Evolutionary conservation across 92 coral and sea anemone genomes (phyloP), one percentile per base, ranked within the genome.

Genomic region (Isaurus tuberculatus): DNA sequence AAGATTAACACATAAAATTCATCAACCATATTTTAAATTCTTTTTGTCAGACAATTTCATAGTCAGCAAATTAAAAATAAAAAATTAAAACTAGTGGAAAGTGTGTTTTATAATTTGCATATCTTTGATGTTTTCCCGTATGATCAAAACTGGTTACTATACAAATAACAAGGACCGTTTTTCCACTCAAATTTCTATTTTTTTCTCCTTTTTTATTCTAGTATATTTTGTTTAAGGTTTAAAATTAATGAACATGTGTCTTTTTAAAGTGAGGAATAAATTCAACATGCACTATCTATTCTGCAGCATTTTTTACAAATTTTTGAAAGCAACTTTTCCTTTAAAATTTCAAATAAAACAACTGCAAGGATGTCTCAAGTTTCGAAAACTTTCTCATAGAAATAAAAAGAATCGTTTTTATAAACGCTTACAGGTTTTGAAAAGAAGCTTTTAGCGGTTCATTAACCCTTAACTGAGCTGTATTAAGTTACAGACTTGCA

Each of bases 401-500:
- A 33, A 17, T 15, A 6, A 3, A 3, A 67, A 5, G 1, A 27
- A 42, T 7, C 19, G 17, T 27, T 9, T 63, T 25, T 25, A 65
- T 26, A 30, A 40, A 1, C 6, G 31, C 30, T 13, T 25, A 42
- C 34, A 19, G 32, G 14, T 23, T 42, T 71, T 25, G 26, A 70
- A 72, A 14, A 23, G 31, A 16, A 72, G 60, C 61, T 72, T 15
- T 72, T 46, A 42, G 9, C 78, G 43, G 78, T 27, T 28, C 51
- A 72, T 72, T 71, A 71, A 2, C 57, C 26, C 25, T 15, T 22
- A 37, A 13, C 34, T 22, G 48, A 13, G 2, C 9, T 10, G 16
- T 71, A 71, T 71, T 71, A 57, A 71, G 13, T 71, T 71, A 71
- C 75, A 42, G 22, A 42, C 23, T 11, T 34, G n/a, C n/a, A n/a